phyloP scores from a whole-genome alignment of 1,140 invertebrate genomes.

The Wasmannia auropunctata region DNA sequence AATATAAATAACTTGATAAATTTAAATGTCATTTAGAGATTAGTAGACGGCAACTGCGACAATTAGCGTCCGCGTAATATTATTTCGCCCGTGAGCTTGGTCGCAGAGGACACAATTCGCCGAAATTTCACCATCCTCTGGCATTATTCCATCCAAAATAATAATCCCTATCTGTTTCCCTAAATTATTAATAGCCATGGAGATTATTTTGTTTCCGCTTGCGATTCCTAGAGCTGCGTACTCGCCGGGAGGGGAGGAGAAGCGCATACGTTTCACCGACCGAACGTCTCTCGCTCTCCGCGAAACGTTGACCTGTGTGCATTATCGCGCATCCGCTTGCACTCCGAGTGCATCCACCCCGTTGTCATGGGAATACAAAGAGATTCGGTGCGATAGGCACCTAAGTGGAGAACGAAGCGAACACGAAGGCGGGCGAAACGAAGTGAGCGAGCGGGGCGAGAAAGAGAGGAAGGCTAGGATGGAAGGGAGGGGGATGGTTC shows the following conservation, averaged over 20 bases:
- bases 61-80: background rate
- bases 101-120: background rate
- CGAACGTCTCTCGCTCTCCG: background rate
- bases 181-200: conserved; percentile 24
- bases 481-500: background rate
- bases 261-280: background rate
- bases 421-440: background rate
- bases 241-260: background rate
- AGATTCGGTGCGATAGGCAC: conserved; percentile 64
- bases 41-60: background rate
- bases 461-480: background rate
- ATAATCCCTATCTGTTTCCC: conserved; percentile 2
- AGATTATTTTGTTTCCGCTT: background rate
- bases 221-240: background rate
- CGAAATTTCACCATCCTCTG: conserved; percentile 5
- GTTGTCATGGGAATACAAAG: conserved; percentile 75
- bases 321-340: conserved; percentile 58
- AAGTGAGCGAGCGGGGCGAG: background rate
- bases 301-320: conserved; percentile 66
- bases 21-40: background rate
- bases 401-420: conserved; percentile 53
- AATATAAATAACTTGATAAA: background rate
- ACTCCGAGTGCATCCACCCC: conserved; percentile 63
- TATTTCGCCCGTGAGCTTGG: background rate
- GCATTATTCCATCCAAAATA: conserved; percentile 21